Evolutionary conservation across 92 coral and sea anemone genomes (phyloP).

Genomic region (Actinernus sp.): DNA sequence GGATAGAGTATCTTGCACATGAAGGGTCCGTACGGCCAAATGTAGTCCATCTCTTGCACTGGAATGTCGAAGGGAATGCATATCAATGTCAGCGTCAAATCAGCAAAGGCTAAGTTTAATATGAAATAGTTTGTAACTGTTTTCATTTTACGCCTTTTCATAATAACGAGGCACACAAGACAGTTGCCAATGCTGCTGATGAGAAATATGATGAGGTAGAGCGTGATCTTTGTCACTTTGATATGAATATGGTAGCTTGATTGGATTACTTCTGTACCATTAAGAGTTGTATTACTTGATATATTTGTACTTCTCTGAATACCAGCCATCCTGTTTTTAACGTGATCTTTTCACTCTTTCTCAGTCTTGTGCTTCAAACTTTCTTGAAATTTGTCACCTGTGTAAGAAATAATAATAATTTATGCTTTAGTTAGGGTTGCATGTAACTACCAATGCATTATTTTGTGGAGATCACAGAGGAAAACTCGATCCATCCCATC

Average conservation of each 20-base stretch:
- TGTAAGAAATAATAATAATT: too few species aligned
- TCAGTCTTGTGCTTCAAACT: too few species aligned
- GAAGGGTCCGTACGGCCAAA: conserved; percentile 75
- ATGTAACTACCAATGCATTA: too few species aligned
- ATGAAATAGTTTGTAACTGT: conserved; percentile 87
- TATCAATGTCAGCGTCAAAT: conserved; percentile 72
- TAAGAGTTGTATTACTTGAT: too few species aligned
- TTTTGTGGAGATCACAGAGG: too few species aligned
- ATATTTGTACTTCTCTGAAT: too few species aligned
- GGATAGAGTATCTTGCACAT: conserved; percentile 78
- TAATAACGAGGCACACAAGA: conserved; percentile 64
- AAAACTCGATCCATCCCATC: too few species aligned
- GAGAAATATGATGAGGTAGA: conserved; percentile 67
- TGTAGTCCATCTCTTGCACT: conserved; percentile 65
- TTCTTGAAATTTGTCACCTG: too few species aligned
- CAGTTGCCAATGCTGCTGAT: conserved; percentile 79
- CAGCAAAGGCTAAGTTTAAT: conserved; percentile 80
- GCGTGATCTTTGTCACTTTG: conserved; percentile 37
- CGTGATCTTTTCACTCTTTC: too few species aligned
- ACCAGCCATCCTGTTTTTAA: too few species aligned
- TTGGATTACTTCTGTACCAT: too few species aligned
- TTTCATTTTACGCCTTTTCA: conserved; percentile 75
- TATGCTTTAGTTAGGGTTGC: too few species aligned
- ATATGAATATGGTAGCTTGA: conserved; percentile 19
- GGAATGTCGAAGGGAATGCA: conserved; percentile 83